Evolutionary conservation across 2,888 invertebrate species (phyloP).

Genomic region (Seira ritae): DNA sequence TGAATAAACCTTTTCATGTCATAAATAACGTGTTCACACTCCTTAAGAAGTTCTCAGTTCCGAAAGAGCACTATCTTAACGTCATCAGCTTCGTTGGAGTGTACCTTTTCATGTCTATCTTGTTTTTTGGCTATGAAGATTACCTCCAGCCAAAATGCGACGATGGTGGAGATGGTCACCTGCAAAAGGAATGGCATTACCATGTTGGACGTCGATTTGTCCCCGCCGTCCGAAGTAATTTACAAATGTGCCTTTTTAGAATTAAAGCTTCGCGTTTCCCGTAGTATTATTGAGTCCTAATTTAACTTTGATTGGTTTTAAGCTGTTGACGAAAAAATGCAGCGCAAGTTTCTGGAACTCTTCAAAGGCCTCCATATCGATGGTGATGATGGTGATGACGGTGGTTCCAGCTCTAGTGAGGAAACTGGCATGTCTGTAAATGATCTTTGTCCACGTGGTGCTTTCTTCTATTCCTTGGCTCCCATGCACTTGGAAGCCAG

Average conservation of each 20-base stretch:
- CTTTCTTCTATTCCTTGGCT: constrained; percentile 49
- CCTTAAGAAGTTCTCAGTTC: background rate
- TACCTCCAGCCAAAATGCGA: constrained; percentile 31
- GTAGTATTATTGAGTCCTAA: no score
- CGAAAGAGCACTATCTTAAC: constrained; percentile 52
- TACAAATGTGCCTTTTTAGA: no score
- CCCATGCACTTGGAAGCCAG: constrained; percentile 52
- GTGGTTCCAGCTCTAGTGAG: constrained; percentile 45
- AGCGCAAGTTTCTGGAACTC: constrained; percentile 39
- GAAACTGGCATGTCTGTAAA: constrained; percentile 33
- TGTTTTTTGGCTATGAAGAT: constrained; percentile 47
- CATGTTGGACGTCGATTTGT: constrained; percentile 57
- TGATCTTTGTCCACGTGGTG: constrained; percentile 48
- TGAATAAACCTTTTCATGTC: constrained; percentile 23
- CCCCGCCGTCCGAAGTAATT: constrained; percentile 37
- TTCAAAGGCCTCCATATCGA: constrained; percentile 48
- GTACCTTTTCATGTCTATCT: constrained; percentile 51
- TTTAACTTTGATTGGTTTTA: no score
- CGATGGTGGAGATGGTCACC: constrained; percentile 28
- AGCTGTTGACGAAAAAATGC: constrained; percentile 50
- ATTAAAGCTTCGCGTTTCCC: no score
- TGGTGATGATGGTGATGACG: constrained; percentile 24
- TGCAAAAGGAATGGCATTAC: constrained; percentile 37
- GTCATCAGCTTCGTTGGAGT: constrained; percentile 53
- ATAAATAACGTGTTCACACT: constrained; percentile 10